phyloP scores from a whole-genome alignment of 2,797 vertebrate genomes.

The Myotis myotis region DNA sequence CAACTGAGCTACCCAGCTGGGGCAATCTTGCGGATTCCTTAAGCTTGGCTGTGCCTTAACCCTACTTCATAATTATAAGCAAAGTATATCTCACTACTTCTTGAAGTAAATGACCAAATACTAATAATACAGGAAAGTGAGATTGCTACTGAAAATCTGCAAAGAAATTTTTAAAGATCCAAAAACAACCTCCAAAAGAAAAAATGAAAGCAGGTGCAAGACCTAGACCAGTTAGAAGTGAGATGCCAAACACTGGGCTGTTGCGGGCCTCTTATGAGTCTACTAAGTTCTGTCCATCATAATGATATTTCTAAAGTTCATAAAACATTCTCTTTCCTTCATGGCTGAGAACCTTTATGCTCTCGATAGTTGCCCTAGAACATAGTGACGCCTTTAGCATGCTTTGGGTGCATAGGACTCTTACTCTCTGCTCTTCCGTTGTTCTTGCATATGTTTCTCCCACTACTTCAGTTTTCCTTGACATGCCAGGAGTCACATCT shows the following conservation, averaged over 20 bases:
- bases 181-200: background rate
- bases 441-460: background rate
- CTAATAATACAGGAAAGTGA: background rate
- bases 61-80: background rate
- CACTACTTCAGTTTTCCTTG: background rate
- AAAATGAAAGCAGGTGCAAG: background rate
- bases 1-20: background rate
- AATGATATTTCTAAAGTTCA: background rate
- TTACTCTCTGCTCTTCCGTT: background rate
- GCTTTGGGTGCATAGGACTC: background rate
- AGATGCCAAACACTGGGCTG: background rate
- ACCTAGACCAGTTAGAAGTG: background rate
- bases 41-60: background rate
- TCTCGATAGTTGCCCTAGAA: background rate
- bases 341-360: background rate
- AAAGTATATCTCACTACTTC: background rate
- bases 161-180: background rate
- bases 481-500: background rate
- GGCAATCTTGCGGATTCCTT: background rate
- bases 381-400: background rate
- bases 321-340: background rate
- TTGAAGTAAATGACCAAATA: background rate
- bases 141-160: background rate
- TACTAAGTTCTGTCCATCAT: background rate
- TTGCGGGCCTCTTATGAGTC: background rate